Base-by-base conservation (phyloP, 2,113 vertebrate species). In the Psilopsiagon aurifrons region DNA sequence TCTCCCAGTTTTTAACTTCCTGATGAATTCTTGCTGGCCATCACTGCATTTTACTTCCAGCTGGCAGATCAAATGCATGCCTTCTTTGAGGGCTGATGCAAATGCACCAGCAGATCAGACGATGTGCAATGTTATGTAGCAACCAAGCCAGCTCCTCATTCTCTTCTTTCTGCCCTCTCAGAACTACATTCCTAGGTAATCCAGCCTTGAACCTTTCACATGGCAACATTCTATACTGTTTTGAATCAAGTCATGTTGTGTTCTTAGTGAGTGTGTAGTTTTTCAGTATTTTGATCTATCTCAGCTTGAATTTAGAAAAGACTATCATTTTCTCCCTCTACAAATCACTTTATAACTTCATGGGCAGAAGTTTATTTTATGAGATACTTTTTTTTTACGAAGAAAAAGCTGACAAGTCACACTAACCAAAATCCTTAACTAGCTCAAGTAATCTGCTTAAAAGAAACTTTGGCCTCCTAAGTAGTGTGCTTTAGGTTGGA, bases 1-100 rank as follows among this genome's bases (percentile, higher is more conserved):
- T 94, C 80, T 93, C 66, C 57, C 47, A 84, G 39, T 69, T 97
- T 94, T 93, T 92, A 68, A 94, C 86, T 95, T 93, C 44, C 29
- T 59, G 24, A 62, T 86, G 90, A 96, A 94, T 83, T 60, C 66
- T 78, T 92, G 31, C 52, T 86, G 80, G 83, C 86, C 86, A 35
- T 5, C 7, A 22, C 31, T 49, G 28, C 27, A 18, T 63, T 87
- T 93, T 39, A 39, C 8, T 92, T 94, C 76, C 76, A 92, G 60
- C 88, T 94, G 76, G 47, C 55, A 90, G 41, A 87, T 79, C 60
- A 90, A 88, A 92, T 29, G 89, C 86, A 73, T 14, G 51, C 17
- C 8, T 39, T 90, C 29, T 86, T 41, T 92, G 69, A 86, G 73
- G 63, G 46, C 22, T 79, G 17, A 88, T 84, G 27, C 3, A 94